phyloP scores from a whole-genome alignment of 2,888 invertebrate genomes.

The Tenthredo livida region DNA sequence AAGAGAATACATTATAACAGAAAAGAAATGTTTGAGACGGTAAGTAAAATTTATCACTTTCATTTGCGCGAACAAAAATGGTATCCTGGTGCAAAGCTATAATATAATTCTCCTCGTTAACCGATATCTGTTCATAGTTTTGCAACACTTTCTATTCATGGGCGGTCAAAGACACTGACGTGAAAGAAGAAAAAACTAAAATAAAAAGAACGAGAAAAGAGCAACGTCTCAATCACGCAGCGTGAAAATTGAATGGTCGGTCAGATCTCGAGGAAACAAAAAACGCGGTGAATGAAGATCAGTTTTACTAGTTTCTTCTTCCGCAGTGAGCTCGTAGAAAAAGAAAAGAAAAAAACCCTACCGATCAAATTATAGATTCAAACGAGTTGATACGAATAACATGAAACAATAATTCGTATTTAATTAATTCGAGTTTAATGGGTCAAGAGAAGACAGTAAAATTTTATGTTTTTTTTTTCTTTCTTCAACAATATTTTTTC shows the following conservation, averaged over 20 bases:
- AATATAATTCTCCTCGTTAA: not conserved
- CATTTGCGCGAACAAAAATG: conserved; percentile 10
- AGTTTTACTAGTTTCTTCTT: not conserved
- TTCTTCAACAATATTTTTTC: not conserved
- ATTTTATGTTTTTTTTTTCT: too few species aligned
- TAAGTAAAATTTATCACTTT: not conserved
- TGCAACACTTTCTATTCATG: conserved; percentile 44
- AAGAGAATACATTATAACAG: too few species aligned
- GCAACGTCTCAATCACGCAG: not conserved
- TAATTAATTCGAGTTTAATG: not conserved
- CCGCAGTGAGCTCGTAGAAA: too few species aligned
- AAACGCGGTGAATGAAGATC: not conserved
- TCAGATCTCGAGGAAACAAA: not conserved
- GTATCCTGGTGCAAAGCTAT: not conserved
- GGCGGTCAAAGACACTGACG: conserved; percentile 46
- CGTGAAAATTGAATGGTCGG: not conserved
- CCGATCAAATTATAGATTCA: too few species aligned
- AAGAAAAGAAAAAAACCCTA: too few species aligned
- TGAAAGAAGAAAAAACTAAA: not conserved
- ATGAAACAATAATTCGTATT: too few species aligned
- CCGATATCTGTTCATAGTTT: conserved; percentile 31
- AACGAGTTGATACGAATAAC: too few species aligned
- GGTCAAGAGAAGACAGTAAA: not conserved
- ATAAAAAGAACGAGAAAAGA: not conserved
- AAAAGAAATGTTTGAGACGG: not conserved